Evolutionary conservation across 2,888 invertebrate genomes (phyloP), one percentile per base, ranked within the genome.

Genomic region (Ormyrus pomaceus): DNA sequence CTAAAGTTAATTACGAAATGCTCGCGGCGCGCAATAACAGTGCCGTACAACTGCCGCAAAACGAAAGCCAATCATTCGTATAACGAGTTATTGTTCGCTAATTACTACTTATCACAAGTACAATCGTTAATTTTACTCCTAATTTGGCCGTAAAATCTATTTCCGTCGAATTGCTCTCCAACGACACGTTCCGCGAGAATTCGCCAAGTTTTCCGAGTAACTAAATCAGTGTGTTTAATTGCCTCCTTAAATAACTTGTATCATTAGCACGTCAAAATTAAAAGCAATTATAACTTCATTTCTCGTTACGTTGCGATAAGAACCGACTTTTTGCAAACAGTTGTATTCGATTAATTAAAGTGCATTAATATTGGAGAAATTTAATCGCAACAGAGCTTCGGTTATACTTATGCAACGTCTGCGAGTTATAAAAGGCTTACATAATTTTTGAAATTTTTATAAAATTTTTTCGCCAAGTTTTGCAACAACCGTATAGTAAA

Each of bases 71-170:
- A 79, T 64, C 70, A 75, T 46, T 74, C 50, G 58, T 59, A 56
- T 69, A 74, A 75, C 74, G 58, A 74, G 64, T 74, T 79, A 74
- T 75, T 77, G 65, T 77, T 71, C 64, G 46, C 19, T 79, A 79
- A 74, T 74, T 70, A 46, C 59, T 70, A 53, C 62, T 79, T 64
- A 79, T 70, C 59, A 48, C 53, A 55, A 78, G 53, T 59, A 74
- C 66, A 70, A 70, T 79, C 70, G 65, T 62, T 69, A 56, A 74
- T 66, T 74, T 75, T 65, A 45, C 7, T 56, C 58, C 53, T 65
- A 74, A 74, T 74, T 74, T 64, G 53, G n/a, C n/a, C 65, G 55
- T 74, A 74, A 74, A 79, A 70, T 53, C 56, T 74, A 65, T 70
- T 74, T 70, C 74, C 19, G 48, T 48, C 55, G 46, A 68, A 72